Evolutionary conservation across 2,888 invertebrate species (phyloP).

Genomic region (Camponotus fellah): DNA sequence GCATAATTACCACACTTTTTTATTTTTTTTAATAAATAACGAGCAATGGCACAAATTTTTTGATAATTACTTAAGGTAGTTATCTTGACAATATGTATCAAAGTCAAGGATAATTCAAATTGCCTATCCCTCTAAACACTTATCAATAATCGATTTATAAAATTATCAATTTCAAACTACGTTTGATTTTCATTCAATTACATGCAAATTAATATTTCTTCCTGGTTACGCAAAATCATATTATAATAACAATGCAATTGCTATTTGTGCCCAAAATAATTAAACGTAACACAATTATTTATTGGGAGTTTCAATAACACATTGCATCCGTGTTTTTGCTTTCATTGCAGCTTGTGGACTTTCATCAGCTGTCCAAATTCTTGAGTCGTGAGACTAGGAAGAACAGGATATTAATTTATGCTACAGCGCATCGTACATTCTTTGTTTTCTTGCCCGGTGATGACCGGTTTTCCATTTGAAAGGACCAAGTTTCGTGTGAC

Average conservation of each 20-base stretch:
- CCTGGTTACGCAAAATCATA: conserved; percentile 29
- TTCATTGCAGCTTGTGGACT: conserved; percentile 63
- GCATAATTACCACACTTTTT: too few relatives aligned
- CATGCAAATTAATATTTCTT: conserved; percentile 34
- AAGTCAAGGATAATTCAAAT: too few relatives aligned
- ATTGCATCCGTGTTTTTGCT: conserved; percentile 55
- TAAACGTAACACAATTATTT: conserved; percentile 67
- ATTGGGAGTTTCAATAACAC: conserved; percentile 58
- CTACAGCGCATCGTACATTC: conserved; percentile 68
- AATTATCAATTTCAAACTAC: not conserved
- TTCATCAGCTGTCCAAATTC: conserved; percentile 74
- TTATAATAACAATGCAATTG: conserved; percentile 61
- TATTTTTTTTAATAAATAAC: too few relatives aligned
- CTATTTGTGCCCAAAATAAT: conserved; percentile 60
- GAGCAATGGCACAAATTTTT: too few relatives aligned
- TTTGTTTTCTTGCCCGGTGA: conserved; percentile 79
- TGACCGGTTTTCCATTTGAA: conserved; percentile 78
- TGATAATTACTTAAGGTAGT: too few relatives aligned
- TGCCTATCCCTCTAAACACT: too few relatives aligned
- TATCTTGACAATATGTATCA: too few relatives aligned
- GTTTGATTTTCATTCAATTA: conserved; percentile 14
- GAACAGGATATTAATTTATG: conserved; percentile 82
- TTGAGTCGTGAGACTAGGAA: conserved; percentile 66
- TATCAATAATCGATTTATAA: too few relatives aligned
- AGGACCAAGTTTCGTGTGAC: too few relatives aligned